Percentiles rank a stretch among this genome's conserved stretches.
Conservation (phyloP, 2,113 vertebrate species). For the Hyla sarda region DNA sequence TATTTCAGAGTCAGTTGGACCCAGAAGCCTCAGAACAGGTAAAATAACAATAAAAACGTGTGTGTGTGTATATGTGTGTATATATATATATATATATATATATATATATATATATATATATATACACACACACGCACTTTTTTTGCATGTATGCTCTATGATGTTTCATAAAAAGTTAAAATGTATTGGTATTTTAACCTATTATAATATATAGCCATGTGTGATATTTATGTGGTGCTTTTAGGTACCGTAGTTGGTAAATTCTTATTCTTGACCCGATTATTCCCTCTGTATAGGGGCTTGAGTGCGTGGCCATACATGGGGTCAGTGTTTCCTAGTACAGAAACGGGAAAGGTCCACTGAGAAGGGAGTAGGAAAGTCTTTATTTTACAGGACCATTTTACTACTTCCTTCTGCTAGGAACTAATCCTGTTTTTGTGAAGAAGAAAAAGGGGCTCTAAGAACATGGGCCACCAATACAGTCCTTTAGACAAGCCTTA, state of each 20-base stretch:
- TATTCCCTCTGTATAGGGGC: background rate
- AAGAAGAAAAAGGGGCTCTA: no score
- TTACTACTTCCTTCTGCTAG: background rate
- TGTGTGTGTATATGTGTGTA: no score
- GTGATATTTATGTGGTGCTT: background rate
- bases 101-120: no score
- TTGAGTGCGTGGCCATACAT: background rate
- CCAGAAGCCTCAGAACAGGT: constrained; percentile 94
- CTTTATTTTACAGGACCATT: background rate
- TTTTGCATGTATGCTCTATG: background rate
- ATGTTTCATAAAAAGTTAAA: background rate
- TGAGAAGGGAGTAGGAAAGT: background rate
- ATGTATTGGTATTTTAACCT: background rate
- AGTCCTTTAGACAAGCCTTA: background rate
- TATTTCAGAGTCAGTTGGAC: constrained; percentile 91
- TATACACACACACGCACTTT: no score
- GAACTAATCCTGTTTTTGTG: background rate
- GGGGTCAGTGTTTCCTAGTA: background rate
- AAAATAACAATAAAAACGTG: no score
- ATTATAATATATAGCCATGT: background rate
- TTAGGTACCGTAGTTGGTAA: background rate
- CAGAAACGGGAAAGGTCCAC: background rate
- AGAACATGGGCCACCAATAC: background rate
- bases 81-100: no score
- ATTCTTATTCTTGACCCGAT: no score